A percentile compares a stretch with the other conserved stretches of the same genome.
phyloP scores from a whole-genome alignment of 2,888 invertebrate species.

The Drosophila hawaiiensis region DNA sequence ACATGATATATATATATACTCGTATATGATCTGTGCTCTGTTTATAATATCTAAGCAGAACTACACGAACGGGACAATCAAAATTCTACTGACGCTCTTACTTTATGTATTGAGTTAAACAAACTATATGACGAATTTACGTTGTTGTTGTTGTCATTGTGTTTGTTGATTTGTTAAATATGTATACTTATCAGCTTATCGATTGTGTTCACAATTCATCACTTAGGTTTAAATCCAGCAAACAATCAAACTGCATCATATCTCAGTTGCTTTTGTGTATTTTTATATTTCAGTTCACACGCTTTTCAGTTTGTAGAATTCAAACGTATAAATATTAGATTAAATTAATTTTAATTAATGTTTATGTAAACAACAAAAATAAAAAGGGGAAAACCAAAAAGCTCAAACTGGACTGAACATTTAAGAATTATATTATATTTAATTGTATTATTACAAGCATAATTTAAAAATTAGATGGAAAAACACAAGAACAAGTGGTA shows the following conservation, averaged over 20 bases:
- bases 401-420: conserved; percentile 84
- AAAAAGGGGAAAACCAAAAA: conserved; percentile 74
- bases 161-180: conserved; percentile 32
- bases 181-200: background rate
- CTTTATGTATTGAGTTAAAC: conserved; percentile 42
- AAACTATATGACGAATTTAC: conserved; percentile 46
- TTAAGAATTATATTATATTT: conserved; percentile 72
- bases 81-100: conserved; percentile 76
- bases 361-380: conserved; percentile 56
- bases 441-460: conserved; percentile 64
- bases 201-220: conserved; percentile 12
- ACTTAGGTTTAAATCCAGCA: conserved; percentile 32
- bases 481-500: conserved; percentile 21
- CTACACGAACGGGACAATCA: conserved; percentile 80
- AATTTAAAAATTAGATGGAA: conserved; percentile 28
- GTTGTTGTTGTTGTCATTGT: conserved; percentile 58
- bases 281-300: conserved; percentile 19
- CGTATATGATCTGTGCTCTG: conserved; percentile 46
- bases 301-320: conserved; percentile 41
- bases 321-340: conserved; percentile 65
- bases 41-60: conserved; percentile 47
- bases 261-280: conserved; percentile 17
- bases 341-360: conserved; percentile 72
- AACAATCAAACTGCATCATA: conserved; percentile 42
- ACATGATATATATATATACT: conserved; percentile 1